Conservation (phyloP, 2,888 invertebrate genomes). For the Leptinotarsa rubiginosa region DNA sequence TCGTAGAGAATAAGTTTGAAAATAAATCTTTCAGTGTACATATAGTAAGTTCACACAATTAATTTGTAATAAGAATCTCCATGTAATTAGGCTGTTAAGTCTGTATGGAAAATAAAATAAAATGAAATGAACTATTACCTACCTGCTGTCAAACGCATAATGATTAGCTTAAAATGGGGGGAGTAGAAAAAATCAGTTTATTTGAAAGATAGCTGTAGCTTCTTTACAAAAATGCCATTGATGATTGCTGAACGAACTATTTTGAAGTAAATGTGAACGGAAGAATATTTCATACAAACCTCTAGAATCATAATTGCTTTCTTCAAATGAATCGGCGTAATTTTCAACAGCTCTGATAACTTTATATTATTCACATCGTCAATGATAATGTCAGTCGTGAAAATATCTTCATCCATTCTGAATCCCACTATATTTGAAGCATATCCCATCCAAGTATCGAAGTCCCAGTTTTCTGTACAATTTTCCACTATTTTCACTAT, state of each 20-base stretch:
- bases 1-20: no score
- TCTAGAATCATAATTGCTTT: constrained; percentile 66
- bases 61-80: no score
- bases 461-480: constrained; percentile 56
- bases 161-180: no score
- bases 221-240: no score
- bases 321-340: constrained; percentile 65
- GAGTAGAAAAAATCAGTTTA: no score
- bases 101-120: no score
- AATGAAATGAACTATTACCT: no score
- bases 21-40: no score
- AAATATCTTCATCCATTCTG: constrained; percentile 65
- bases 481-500: constrained; percentile 62
- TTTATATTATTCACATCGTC: constrained; percentile 64
- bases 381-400: constrained; percentile 66
- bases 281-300: constrained; percentile 54
- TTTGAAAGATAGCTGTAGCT: no score
- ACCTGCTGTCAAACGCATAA: no score
- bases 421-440: constrained; percentile 67
- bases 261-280: background rate
- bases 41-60: no score
- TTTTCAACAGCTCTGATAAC: constrained; percentile 64
- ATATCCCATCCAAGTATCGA: constrained; percentile 63
- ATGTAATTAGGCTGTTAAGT: no score
- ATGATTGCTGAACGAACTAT: background rate